These are phyloP conservation scores for Cecidostiba fungosa DNA, from an alignment of 2,888 invertebrate genomes.

Conservation along the genomic window DNA sequence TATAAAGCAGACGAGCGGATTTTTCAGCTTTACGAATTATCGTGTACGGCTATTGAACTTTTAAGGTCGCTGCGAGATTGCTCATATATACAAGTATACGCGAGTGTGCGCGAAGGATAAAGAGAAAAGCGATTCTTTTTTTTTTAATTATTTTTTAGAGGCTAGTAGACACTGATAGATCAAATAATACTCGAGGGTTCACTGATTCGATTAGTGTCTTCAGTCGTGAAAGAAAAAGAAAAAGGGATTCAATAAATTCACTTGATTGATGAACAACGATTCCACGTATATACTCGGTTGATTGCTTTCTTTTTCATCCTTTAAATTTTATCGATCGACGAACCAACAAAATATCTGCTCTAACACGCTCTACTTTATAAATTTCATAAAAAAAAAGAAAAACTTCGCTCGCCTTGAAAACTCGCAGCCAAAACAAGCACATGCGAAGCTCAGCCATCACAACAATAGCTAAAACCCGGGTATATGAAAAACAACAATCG, in stretches of 20 bases:
- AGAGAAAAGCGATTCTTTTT: not conserved
- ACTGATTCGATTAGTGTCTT: not conserved
- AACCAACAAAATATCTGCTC: too few species aligned
- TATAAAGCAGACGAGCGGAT: not conserved
- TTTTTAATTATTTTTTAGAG: not conserved
- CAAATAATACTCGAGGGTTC: not conserved
- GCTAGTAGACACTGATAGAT: not conserved
- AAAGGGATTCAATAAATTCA: not conserved
- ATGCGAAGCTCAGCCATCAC: not conserved
- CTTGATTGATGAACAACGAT: not conserved
- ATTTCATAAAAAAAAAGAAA: not conserved
- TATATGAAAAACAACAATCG: not conserved
- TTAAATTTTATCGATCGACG: too few species aligned
- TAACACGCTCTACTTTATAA: too few species aligned
- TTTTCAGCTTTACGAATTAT: slow-evolving; percentile 10
- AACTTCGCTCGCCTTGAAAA: not conserved
- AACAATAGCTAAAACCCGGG: not conserved
- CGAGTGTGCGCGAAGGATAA: not conserved
- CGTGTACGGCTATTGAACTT: slow-evolving; percentile 31
- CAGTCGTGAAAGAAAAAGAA: not conserved
- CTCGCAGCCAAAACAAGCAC: not conserved
- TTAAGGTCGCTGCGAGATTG: slow-evolving; percentile 20
- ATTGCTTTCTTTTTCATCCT: not conserved
- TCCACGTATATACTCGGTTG: not conserved
- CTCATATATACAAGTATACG: not conserved